Percentiles rank a stretch among this genome's conserved stretches.
Conservation (phyloP, 2,797 vertebrate genomes). For the Emys orbicularis region DNA sequence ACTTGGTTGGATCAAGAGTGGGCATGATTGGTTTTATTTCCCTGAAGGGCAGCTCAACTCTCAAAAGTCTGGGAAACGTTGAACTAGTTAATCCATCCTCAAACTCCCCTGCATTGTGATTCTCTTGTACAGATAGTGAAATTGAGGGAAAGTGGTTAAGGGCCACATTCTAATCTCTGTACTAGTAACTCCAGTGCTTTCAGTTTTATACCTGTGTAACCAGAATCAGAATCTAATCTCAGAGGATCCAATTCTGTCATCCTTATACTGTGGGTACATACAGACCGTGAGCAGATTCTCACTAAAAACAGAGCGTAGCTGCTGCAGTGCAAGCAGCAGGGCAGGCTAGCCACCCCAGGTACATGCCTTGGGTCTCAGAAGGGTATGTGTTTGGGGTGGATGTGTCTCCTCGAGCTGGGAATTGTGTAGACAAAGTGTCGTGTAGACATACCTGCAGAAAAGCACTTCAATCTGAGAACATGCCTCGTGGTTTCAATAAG, state of each 20-base stretch:
- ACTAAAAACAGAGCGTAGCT: too few relatives aligned
- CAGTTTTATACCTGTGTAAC: background rate
- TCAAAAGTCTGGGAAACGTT: too few relatives aligned
- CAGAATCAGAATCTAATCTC: background rate
- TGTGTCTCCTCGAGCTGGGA: too few relatives aligned
- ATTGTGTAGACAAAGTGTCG: too few relatives aligned
- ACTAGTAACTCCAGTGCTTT: background rate
- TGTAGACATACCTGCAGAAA: fast-evolving
- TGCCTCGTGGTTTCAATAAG: background rate
- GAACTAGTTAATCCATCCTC: fast-evolving
- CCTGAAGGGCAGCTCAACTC: background rate
- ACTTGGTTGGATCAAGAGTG: background rate
- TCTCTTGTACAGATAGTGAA: background rate
- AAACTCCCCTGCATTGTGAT: fast-evolving
- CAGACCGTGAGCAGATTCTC: too few relatives aligned
- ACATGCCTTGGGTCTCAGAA: too few relatives aligned
- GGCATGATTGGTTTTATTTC: background rate
- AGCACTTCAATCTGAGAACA: fast-evolving
- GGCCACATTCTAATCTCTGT: background rate
- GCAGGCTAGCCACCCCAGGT: too few relatives aligned
- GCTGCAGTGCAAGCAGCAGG: too few relatives aligned
- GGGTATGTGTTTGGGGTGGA: too few relatives aligned
- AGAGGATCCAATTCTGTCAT: background rate
- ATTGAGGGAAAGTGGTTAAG: background rate
- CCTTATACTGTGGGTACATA: too few relatives aligned